Base-by-base conservation (phyloP, 2,797 vertebrate species). In the Enteromius fasciolatus region DNA sequence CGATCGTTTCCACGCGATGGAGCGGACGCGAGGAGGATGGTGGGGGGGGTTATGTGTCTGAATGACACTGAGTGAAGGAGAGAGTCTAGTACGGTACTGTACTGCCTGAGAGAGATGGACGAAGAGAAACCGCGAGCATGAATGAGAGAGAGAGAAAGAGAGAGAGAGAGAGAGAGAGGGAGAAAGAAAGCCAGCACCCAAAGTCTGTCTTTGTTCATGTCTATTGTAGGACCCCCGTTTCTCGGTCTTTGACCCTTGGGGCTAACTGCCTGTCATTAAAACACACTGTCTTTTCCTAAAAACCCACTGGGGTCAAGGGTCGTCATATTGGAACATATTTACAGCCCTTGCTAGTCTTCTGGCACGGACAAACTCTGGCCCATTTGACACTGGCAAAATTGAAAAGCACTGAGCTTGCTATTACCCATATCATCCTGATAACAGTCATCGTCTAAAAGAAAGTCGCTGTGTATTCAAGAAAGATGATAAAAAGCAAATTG, bases 251-350 rank as follows among this genome's bases (percentile, higher is more conserved):
- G 82, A 80, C 90, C 92, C 92, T 67, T 86, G 90, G 91, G 88
- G 76, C 57, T 84, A 87, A 89, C 84, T 82, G 91, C 86, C 87
- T 92, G 91, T 92, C 91, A 91, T 80, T 73, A 28, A 4, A 72
- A 87, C 90, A 81, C 89, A 82, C 83, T 75, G 87, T 87, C 86
- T 87, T 91, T 66, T 84, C 78, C 83, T 83, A 86, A 84, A 84
- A 91, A 91, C 87, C 89, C 90, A 91, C 90, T 90, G 90, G 90
- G 90, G 88, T 88, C 89, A 89, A 91, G 92, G 87, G 88, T 80
- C 76, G 64, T 70, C 64, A 59, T 70, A 80, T 20, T 76, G 90
- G 85, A 87, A 89, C 87, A 84, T 84, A 90, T 85, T 87, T 57
- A 84, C 83, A 28, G 82, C 76, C 76, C 64, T 39, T 74, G 66